Base-by-base conservation (phyloP, 2,113 vertebrate genomes). In the Climacteris rufus region DNA sequence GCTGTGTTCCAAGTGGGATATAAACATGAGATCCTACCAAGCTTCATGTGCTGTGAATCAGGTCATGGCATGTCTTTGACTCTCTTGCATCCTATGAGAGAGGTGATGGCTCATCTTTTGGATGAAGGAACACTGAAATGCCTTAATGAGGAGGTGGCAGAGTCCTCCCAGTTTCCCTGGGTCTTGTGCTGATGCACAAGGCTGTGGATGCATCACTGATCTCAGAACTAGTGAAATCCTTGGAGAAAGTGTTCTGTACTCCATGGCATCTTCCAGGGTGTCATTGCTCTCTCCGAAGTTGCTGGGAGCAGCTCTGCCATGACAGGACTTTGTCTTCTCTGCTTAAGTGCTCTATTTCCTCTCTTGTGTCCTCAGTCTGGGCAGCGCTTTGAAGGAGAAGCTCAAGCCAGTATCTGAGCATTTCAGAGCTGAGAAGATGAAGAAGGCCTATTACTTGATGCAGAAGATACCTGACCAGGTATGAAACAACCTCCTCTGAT, bases 401-500 rank as follows among this genome's bases (percentile, higher is more conserved):
- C 86, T 82, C 64, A 98, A 76, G 83, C 61, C 96, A 76, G 17
- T 89, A 37, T 69, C 97, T 9, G 98, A 99, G 28, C 69, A 98
- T 89, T 97, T 98, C 19, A 90, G 95, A 74, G 98, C 99, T 64
- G 99, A 99, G 97, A 99, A 98, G 94, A 97, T 99, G 93, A 99
- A 99, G 97, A 98, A 98, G 71, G 98, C 98, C 11, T 99, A 99
- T 97, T 99, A 99, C 88, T 93, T 99, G 84, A 98, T 97, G 4
- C 98, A 98, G 91, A 98, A 98, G 81, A 95, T 95, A 49, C 96
- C 98, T 21, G 98, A 99, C 75, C 98, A 98, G 98, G 99, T 99
- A 98, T 24, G 40, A 74, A 64, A 70, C 39, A n/a, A 44, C 50
- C 47, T 86, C 30, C 42, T 83, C 60, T 35, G 45, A 45, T 66